Evolutionary conservation across 1,140 invertebrate species (phyloP), one percentile per base, ranked within the genome.

Genomic region (Sarcophaga bullata): DNA sequence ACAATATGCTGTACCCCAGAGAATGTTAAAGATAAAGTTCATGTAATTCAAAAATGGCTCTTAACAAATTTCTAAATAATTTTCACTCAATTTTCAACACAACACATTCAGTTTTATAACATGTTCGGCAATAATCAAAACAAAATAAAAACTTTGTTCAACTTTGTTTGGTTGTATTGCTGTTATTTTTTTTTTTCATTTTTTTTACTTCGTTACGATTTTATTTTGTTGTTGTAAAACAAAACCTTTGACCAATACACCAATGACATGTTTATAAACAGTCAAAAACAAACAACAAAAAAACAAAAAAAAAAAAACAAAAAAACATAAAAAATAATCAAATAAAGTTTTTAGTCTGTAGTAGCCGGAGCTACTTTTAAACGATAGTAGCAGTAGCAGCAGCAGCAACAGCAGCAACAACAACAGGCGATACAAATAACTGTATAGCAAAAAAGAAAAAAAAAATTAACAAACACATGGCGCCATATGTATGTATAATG

Each of bases 241-340:
- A 78, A 78, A 78, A 78, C 75, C 75, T 78, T 78, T 78, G 75
- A 78, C 75, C 75, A 78, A 78, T 78, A 78, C 73, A 78, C 75
- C 75, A 78, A 50, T 78, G 75, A 78, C 75, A 78, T 78, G 75
- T 78, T 78, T 78, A 78, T 19, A 49, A 78, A 78, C 73, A 76
- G 47, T 9, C 54, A 58, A 13, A 58, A 58, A 58, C 54, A 58
- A 68, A 15, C 17, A 19, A 17, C 19, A 19, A 68, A 25, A 68
- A 25, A 68, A 15, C 11, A 68, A 68, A 15, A 9, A 19, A 19
- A 19, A 19, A 58, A 6, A 13, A 15, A n/a, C 13, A n/a, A 58
- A 13, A n/a, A 58, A 58, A 58, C 2, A 58, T n/a, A 68, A 68
- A 68, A 25, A 19, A 68, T n/a, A 25, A 0, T 37, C 25, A 37